Evolutionary conservation across 2,797 vertebrate species (phyloP), one percentile per base, ranked within the genome.

Genomic region (Melanotaenia nigrans): DNA sequence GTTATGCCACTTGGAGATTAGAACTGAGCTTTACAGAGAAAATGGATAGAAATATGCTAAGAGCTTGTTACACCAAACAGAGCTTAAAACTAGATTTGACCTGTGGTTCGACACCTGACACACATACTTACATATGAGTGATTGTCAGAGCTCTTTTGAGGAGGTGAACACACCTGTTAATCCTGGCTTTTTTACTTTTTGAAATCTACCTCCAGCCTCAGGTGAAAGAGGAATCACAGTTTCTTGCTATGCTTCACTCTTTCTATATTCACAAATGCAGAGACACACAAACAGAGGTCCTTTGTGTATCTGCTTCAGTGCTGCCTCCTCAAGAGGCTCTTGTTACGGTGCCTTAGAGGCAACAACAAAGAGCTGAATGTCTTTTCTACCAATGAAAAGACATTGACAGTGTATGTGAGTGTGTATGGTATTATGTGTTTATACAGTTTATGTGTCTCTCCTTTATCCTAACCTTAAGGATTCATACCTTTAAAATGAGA

Each of bases 291-390:
- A 78, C 71, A 90, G 73, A 71, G 78, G 73, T 75, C 82, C 84
- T 91, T 93, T 93, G 88, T 93, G 86, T 77, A 63, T 89, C 54
- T 81, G 73, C 77, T 85, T 86, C 85, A 71, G 81, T 68, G 61
- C 61, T 58, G 68, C 81, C 73, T 83, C 73, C 84, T 90, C 84
- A 83, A 75, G 70, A 81, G 88, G 83, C 79, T 94, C 91, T 66
- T 84, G 85, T 94, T 94, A 91, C 93, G 38, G 2, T 74, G 82
- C 73, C 71, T 67, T 61, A 57, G 74, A 68, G 70, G 72, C 64
- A 66, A 66, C 61, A 85, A 94, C 90, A 93, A 92, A 92, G 92
- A 90, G 51, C 65, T 74, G 69, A 91, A 92, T 91, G 90, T 93
- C 83, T 90, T 73, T 76, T 65, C 81, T 59, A 72, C 78, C 59